phyloP scores from a whole-genome alignment of 2,888 invertebrate species.

The Scaptomyza reducta region DNA sequence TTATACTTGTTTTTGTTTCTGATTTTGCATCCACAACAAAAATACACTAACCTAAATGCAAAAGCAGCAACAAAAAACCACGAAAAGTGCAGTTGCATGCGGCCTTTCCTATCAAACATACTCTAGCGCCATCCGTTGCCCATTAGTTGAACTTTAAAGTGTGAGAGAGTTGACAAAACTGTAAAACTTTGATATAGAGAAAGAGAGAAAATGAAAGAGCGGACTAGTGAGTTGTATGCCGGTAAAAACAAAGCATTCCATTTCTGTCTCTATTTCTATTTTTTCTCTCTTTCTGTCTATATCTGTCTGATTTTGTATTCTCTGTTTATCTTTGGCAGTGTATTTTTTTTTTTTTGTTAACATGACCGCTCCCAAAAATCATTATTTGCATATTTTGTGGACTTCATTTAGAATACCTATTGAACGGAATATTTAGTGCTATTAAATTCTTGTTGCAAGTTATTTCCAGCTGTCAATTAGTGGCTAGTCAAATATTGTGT shows the following conservation, averaged over 20 bases:
- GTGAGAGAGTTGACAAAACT: conserved; percentile 32
- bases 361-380: conserved; percentile 69
- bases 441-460: not conserved
- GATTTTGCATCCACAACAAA: conserved; percentile 36
- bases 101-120: conserved; percentile 39
- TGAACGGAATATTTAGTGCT: conserved; percentile 37
- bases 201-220: not conserved
- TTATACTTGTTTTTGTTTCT: not conserved
- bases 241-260: conserved; percentile 54
- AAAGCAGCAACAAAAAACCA: conserved; percentile 13
- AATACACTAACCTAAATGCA: conserved; percentile 3
- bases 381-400: conserved; percentile 54
- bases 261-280: conserved; percentile 25
- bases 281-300: conserved; percentile 5
- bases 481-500: not conserved
- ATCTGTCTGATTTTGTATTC: conserved; percentile 28
- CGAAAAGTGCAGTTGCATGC: conserved; percentile 37
- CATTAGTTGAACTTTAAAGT: conserved; percentile 43
- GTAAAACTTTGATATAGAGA: too few relatives aligned
- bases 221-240: conserved; percentile 30
- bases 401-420: conserved; percentile 26
- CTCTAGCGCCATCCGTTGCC: conserved; percentile 61
- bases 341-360: conserved; percentile 45
- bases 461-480: not conserved
- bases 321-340: conserved; percentile 70